Base-by-base conservation (phyloP, 2,888 invertebrate genomes). In the Eupithecia dodoneata region DNA sequence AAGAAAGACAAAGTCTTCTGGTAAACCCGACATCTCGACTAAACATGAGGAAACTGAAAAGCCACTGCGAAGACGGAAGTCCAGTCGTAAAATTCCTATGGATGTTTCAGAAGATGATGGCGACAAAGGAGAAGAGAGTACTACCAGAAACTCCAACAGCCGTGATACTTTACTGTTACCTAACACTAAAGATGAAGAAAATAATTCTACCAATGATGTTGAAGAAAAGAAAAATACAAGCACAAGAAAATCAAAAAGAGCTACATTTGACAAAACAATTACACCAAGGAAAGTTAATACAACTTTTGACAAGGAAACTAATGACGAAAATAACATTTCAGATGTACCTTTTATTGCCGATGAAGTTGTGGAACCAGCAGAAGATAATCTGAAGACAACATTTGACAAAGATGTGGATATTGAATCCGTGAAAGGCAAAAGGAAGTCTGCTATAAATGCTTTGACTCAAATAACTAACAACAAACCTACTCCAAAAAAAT, bases 251-350 rank as follows among this genome's bases (percentile, higher is more conserved):
- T 81, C 83, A 13, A 79, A 70, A 75, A 78, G 82, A 67, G 18
- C 72, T 10, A 80, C 74, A 65, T 80, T 81, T 76, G 81, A 85
- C 44, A 84, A 81, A 77, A 81, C 49, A 18, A 59, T 52, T 2
- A 75, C 77, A 7, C 45, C 74, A 44, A 70, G 52, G 41, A 76
- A 71, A 69, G 71, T 72, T 30, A 78, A 80, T 55, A 75, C 45
- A 42, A 73, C 71, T 10, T 72, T 67, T 59, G 74, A 79, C 12
- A 76, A 55, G 15, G 55, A 74, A 49, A 47, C 9, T 9, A 44
- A n/a, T 9, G n/a, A 30, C 2, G n/a, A 9, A n/a, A 45, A 18
- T n/a, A 47, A n/a, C 4, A 47, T 47, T 30, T 18, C 45, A 4
- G 30, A 70, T 70, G 47, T n/a, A 30, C 13, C 70, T 18, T 49